A percentile compares a stretch with the other conserved stretches of the same genome.
Conservation (phyloP, 2,888 invertebrate genomes). For the Ctenicera cuprea region DNA sequence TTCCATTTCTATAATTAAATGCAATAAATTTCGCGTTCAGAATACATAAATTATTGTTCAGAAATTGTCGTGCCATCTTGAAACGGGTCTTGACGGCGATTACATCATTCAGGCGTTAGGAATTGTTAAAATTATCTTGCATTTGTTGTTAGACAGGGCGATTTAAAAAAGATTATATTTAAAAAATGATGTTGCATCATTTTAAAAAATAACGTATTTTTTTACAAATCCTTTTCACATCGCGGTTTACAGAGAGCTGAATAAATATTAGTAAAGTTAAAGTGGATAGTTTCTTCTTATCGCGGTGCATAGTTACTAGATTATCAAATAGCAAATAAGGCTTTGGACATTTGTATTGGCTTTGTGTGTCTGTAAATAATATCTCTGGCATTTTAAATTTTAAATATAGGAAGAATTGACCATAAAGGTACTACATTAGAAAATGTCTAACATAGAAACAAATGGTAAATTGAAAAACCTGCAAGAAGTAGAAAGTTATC, state of each 20-base stretch:
- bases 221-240: background rate
- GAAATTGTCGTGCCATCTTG: background rate
- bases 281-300: too few species aligned
- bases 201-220: background rate
- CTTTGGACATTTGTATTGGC: too few species aligned
- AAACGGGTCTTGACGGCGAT: background rate
- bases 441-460: too few species aligned
- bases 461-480: too few species aligned
- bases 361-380: too few species aligned
- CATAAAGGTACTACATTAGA: too few species aligned
- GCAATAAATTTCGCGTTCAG: slow-evolving; percentile 6
- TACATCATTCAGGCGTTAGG: slow-evolving; percentile 1
- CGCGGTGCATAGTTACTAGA: too few species aligned
- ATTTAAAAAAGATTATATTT: background rate
- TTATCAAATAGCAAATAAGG: too few species aligned
- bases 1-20: slow-evolving; percentile 16
- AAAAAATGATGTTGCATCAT: background rate
- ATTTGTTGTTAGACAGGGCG: background rate
- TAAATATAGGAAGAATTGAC: too few species aligned
- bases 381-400: too few species aligned
- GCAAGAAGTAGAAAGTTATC: too few species aligned
- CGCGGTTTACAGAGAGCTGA: background rate
- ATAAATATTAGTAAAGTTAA: background rate
- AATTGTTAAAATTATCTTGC: background rate
- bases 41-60: slow-evolving; percentile 12